Percentiles rank a stretch among this genome's conserved stretches.
These are phyloP conservation scores for Amphiprion ocellaris DNA, from an alignment of 2,113 vertebrate genomes.

Conservation along the genomic window DNA sequence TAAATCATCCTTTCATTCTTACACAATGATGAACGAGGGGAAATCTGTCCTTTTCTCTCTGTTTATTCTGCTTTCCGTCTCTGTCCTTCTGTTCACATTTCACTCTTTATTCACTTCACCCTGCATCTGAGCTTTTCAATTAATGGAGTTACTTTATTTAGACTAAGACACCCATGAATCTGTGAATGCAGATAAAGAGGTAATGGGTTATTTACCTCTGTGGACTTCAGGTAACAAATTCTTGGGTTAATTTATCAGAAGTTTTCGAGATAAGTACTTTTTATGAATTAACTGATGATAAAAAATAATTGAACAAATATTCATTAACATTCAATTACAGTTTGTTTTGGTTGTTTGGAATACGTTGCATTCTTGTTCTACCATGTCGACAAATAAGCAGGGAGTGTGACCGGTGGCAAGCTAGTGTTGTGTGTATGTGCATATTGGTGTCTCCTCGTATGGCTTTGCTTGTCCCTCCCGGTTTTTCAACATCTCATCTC, in stretches of 20 bases:
- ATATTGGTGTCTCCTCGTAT: constrained; percentile 8
- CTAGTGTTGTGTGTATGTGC: constrained; percentile 4
- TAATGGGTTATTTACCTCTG: not conserved
- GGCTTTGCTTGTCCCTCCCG: constrained; percentile 21
- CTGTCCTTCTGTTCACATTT: constrained; percentile 39
- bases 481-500: constrained; percentile 34
- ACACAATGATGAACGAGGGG: constrained; percentile 57
- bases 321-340: too few relatives aligned
- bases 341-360: too few relatives aligned
- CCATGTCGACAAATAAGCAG: constrained; percentile 10
- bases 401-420: not conserved
- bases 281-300: too few relatives aligned
- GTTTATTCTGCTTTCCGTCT: constrained; percentile 74
- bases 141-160: constrained; percentile 66
- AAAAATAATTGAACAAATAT: not conserved
- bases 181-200: constrained; percentile 37
- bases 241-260: too few relatives aligned
- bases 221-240: too few relatives aligned
- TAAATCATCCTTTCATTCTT: constrained; percentile 76
- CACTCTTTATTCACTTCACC: constrained; percentile 30
- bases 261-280: too few relatives aligned
- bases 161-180: constrained; percentile 20
- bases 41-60: constrained; percentile 66
- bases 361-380: not conserved
- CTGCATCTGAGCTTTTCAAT: constrained; percentile 26